Percentiles rank a stretch among this genome's conserved stretches.
These are phyloP conservation scores for Nothocercus julius DNA, from an alignment of 2,113 vertebrate species.

Conservation along the genomic window DNA sequence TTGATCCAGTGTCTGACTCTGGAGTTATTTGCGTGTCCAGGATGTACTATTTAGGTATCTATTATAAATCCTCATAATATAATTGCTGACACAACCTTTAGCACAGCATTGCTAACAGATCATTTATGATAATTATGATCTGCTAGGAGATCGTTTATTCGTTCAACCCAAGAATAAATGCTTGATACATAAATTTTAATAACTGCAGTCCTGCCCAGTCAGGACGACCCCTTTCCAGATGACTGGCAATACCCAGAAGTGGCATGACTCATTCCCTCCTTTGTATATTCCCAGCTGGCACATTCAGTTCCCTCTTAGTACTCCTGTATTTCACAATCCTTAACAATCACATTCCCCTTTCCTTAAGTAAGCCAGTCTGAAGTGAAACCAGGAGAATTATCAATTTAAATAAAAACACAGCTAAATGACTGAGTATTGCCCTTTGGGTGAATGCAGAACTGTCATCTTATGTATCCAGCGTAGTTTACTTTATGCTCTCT, in stretches of 20 bases:
- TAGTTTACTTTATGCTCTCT: not conserved
- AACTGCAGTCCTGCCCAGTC: not conserved
- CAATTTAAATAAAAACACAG: not conserved
- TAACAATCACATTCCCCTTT: not conserved
- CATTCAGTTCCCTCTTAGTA: conserved; percentile 34
- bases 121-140: conserved; percentile 9
- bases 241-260: conserved; percentile 20
- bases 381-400: conserved; percentile 8
- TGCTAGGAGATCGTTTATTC: not conserved
- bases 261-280: conserved; percentile 34
- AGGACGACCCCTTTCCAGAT: conserved; percentile 13
- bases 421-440: not conserved
- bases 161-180: not conserved
- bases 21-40: conserved; percentile 60
- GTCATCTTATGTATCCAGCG: not conserved
- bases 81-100: conserved; percentile 58
- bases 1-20: conserved; percentile 52
- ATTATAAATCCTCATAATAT: conserved; percentile 45
- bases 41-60: conserved; percentile 37
- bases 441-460: not conserved
- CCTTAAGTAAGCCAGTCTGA: conserved; percentile 31
- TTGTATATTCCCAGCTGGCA: conserved; percentile 45
- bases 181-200: conserved; percentile 38
- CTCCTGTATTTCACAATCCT: conserved; percentile 12
- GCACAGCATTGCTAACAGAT: conserved; percentile 8